Base-by-base conservation (phyloP, 23 tunicate genomes). In the Styela plicata region DNA sequence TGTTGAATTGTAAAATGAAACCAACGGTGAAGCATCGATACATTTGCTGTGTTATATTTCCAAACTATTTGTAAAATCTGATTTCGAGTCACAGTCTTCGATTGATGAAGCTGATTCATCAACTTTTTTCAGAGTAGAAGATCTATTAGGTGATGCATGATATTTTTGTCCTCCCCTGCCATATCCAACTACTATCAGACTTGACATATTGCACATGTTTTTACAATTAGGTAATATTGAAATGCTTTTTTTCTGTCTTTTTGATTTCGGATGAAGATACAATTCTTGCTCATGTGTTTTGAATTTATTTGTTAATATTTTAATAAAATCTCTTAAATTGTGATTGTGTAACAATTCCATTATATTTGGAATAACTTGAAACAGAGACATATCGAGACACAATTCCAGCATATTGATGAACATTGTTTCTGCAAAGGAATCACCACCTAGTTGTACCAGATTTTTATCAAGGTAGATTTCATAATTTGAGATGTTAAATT, bases 1-100 rank as follows among this genome's bases (percentile, higher is more conserved):
- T 3, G 17, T 33, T 0, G 79, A 31, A 1, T 30, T 34, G 23
- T 69, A 44, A 17, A 71, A 33, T 16, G 83, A 76, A 16, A 91
- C 74, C 10, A 91, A 31, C 13, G 97, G 97, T 63, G 97, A 91
- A 69, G 97, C 88, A 87, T 91, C 97, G 52, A 91, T 79, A 36
- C 97, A 91, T 78, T 91, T 91, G 61, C 69, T n/a, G 90, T 91
- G 69, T 91, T 52, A 65, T 73, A 91, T 20, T 53, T 65, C 97
- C 97, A 91, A 0, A 2, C 74, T 22, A 25, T 16, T 67, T n/a
- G n/a, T n/a, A n/a, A n/a, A n/a, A n/a, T n/a, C n/a, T n/a, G n/a
- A n/a, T n/a, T n/a, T n/a, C n/a, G n/a, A n/a, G n/a, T n/a, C n/a
- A n/a, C n/a, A n/a, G n/a, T n/a, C n/a, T n/a, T n/a, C n/a, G n/a